Evolutionary conservation across 2,797 vertebrate species (phyloP).

Genomic region (Neostethus bicornis): DNA sequence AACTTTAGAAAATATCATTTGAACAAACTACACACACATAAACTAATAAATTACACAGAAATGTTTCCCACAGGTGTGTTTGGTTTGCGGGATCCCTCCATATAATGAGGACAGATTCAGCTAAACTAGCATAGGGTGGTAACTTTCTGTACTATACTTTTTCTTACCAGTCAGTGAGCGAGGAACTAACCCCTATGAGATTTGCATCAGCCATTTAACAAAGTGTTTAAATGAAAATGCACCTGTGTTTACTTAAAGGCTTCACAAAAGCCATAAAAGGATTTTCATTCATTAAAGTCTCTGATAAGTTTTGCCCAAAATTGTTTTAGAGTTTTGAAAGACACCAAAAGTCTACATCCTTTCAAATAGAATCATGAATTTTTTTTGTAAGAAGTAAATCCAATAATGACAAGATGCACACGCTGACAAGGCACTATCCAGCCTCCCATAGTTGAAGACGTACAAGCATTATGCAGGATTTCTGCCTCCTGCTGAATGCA

Average conservation of each 20-base stretch:
- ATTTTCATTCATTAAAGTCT: too few relatives aligned
- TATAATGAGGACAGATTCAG: slow-evolving; percentile 45
- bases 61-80: slow-evolving; percentile 51
- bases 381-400: slow-evolving; percentile 58
- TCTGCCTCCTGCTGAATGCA: slow-evolving; percentile 75
- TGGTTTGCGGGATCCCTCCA: slow-evolving; percentile 24
- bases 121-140: slow-evolving; percentile 40
- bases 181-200: slow-evolving; percentile 43
- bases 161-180: slow-evolving; percentile 44
- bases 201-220: slow-evolving; percentile 37
- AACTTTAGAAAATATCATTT: not conserved
- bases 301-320: slow-evolving; percentile 10
- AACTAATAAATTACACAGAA: slow-evolving; percentile 46
- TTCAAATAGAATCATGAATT: too few relatives aligned
- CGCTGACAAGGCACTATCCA: slow-evolving; percentile 71
- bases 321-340: slow-evolving; percentile 24
- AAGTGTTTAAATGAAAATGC: slow-evolving; percentile 15
- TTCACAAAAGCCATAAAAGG: not conserved
- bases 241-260: slow-evolving; percentile 6
- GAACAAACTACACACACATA: not conserved
- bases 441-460: slow-evolving; percentile 62
- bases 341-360: too few relatives aligned
- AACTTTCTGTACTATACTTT: slow-evolving; percentile 44
- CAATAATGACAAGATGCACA: slow-evolving; percentile 53
- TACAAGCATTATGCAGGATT: slow-evolving; percentile 76